A percentile compares a stretch with the other conserved stretches of the same genome.
phyloP scores from a whole-genome alignment of 2,797 vertebrate genomes.

The Clarias fuscus region DNA sequence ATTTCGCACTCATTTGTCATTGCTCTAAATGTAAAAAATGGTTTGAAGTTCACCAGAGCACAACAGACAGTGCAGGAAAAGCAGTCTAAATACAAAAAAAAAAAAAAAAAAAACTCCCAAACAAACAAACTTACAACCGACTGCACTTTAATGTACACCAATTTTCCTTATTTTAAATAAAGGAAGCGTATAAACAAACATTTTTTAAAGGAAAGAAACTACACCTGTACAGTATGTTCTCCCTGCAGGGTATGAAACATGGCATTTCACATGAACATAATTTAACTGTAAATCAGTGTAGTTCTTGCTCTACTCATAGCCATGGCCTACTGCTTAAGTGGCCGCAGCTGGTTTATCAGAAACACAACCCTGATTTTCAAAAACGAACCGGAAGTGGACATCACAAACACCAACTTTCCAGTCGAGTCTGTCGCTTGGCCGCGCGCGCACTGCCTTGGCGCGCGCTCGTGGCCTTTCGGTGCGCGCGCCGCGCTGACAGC shows the following conservation, averaged over 20 bases:
- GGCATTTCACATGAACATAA: not conserved
- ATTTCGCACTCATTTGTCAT: not conserved
- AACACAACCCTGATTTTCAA: not conserved
- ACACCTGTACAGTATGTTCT: not conserved
- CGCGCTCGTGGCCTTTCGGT: conserved; percentile 37
- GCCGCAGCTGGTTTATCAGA: not conserved
- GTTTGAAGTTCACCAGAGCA: not conserved
- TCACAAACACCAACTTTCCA: not conserved
- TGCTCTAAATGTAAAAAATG: not conserved
- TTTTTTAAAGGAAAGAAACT: not conserved
- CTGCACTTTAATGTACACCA: not conserved
- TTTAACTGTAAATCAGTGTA: not conserved
- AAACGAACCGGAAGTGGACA: not conserved
- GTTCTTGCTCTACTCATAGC: not conserved
- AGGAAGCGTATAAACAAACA: not conserved
- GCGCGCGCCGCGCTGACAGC: conserved; percentile 88
- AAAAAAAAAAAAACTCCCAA: not conserved
- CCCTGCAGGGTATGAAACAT: not conserved
- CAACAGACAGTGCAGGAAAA: not conserved
- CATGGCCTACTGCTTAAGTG: not conserved
- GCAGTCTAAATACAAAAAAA: not conserved
- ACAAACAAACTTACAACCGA: not conserved
- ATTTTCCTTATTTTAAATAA: not conserved
- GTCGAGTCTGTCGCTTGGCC: too few species aligned
- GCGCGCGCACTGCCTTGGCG: conserved; percentile 34